Conservation (phyloP, 2,888 invertebrate genomes). For the Fragum whitleyi region DNA sequence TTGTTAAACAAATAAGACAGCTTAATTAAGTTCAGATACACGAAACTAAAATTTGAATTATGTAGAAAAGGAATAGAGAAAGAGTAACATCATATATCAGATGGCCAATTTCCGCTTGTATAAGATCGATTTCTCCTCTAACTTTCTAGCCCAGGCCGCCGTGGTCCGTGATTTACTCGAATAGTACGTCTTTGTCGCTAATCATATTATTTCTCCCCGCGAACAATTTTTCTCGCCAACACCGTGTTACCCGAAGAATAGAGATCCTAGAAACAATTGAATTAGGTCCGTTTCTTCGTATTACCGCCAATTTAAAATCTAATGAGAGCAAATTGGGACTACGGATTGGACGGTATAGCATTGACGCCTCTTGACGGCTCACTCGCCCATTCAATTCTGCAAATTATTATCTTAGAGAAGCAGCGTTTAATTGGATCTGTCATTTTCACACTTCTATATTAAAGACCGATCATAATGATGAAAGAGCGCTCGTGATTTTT, state of each 20-base stretch:
- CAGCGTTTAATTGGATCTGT: conserved; percentile 65
- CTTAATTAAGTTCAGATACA: too few species aligned
- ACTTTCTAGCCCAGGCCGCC: conserved; percentile 17
- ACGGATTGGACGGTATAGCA: conserved; percentile 44
- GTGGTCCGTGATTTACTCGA: conserved; percentile 61
- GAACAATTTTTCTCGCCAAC: conserved; percentile 36
- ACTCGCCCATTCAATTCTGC: conserved; percentile 45
- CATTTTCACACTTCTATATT: conserved; percentile 53
- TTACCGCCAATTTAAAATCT: conserved; percentile 67
- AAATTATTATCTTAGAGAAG: conserved; percentile 65
- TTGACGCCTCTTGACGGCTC: conserved; percentile 14
- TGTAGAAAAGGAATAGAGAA: too few species aligned
- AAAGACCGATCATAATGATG: conserved; percentile 53
- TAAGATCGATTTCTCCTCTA: conserved; percentile 14
- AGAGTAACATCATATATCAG: neutral
- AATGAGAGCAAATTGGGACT: conserved; percentile 65
- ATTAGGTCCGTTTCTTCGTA: conserved; percentile 59
- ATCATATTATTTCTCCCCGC: conserved; percentile 56
- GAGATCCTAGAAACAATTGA: conserved; percentile 51
- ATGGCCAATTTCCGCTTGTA: neutral
- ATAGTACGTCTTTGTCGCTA: conserved; percentile 29
- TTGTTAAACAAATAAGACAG: too few species aligned
- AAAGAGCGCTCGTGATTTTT: conserved; percentile 7
- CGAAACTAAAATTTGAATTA: too few species aligned
- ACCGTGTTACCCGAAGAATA: conserved; percentile 28